A percentile compares a stretch with the other conserved stretches of the same genome.
Evolutionary conservation across 2,113 vertebrate genomes (phyloP).

Genomic region (Psittacula cyanocephala): DNA sequence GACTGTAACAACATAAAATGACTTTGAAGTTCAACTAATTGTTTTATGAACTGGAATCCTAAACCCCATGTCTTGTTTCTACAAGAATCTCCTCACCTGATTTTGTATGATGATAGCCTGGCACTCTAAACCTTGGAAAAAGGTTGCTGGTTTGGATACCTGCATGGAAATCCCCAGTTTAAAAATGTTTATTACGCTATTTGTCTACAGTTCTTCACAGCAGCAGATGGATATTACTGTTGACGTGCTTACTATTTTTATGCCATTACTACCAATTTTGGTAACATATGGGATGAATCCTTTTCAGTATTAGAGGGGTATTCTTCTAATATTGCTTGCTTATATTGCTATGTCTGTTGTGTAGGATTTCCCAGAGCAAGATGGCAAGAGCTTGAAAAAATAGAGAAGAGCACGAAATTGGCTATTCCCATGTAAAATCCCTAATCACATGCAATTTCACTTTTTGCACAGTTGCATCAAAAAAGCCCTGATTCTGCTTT

Average conservation of each 20-base stretch:
- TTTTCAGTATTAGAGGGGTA: background rate
- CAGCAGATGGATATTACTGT: background rate
- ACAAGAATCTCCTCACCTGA: background rate
- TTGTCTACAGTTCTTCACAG: background rate
- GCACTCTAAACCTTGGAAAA: background rate
- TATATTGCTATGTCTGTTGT: background rate
- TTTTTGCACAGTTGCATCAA: background rate
- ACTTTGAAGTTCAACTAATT: background rate
- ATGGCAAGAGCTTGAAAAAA: background rate
- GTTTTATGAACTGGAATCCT: background rate
- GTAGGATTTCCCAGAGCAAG: background rate
- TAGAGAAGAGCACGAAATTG: background rate
- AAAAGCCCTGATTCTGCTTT: background rate
- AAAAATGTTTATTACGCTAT: background rate
- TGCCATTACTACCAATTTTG: background rate
- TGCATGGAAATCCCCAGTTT: background rate
- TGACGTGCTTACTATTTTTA: background rate
- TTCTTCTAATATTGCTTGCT: background rate
- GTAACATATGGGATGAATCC: background rate
- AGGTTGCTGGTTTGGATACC: background rate
- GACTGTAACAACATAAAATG: background rate
- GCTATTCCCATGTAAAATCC: background rate
- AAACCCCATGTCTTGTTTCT: background rate
- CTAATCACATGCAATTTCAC: background rate
- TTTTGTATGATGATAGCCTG: background rate